Conservation (phyloP, 1,140 invertebrate genomes). For the Micrasema longulum region DNA sequence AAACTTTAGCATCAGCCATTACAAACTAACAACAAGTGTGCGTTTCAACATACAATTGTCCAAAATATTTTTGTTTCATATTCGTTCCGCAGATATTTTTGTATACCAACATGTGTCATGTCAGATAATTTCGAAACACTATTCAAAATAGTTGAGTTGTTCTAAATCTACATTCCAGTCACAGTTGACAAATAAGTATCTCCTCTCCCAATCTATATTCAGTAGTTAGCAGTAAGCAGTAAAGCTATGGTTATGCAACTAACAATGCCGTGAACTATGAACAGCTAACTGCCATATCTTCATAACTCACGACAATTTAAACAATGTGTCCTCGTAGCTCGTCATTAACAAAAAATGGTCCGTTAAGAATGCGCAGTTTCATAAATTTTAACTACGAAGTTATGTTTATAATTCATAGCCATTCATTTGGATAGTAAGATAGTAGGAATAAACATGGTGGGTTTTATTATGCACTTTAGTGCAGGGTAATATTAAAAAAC, state of each 20-base stretch:
- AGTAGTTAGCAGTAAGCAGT: constrained; percentile 6
- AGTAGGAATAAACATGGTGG: no score
- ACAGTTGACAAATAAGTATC: not conserved
- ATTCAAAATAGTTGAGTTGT: constrained; percentile 7
- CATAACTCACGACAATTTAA: constrained; percentile 32
- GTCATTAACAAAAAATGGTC: constrained; percentile 15
- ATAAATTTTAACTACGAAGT: no score
- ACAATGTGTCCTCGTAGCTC: constrained; percentile 23
- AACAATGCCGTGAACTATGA: not conserved
- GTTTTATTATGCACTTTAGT: no score
- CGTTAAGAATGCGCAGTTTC: not conserved
- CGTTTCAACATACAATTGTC: no score
- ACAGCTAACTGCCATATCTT: constrained; percentile 5
- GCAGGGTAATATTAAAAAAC: no score
- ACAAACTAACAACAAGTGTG: no score
- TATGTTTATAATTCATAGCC: no score
- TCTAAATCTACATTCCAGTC: not conserved
- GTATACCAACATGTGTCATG: constrained; percentile 12
- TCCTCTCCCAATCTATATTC: not conserved
- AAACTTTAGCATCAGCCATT: no score
- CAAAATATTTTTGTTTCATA: no score
- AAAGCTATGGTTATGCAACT: constrained; percentile 5
- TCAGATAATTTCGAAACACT: constrained; percentile 8
- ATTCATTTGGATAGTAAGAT: no score
- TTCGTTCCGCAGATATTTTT: no score